These are phyloP conservation scores for Chloropsis hardwickii DNA, from an alignment of 2,113 vertebrate species.

Conservation along the genomic window DNA sequence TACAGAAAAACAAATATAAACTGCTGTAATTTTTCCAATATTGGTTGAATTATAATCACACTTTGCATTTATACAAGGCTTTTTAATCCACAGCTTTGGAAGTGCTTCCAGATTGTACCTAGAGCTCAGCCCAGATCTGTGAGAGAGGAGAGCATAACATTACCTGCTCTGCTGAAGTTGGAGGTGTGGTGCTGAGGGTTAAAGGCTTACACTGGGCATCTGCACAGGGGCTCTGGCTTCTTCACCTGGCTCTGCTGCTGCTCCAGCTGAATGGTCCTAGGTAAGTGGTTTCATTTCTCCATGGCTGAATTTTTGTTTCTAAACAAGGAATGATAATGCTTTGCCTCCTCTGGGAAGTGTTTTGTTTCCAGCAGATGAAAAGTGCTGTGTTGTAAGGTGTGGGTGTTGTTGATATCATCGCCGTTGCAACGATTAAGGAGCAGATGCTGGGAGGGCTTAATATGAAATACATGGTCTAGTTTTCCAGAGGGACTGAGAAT, in stretches of 20 bases:
- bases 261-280: not conserved
- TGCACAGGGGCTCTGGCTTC: not conserved
- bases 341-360: not conserved
- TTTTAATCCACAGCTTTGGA: slow-evolving; percentile 35
- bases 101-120: not conserved
- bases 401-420: not conserved
- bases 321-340: not conserved
- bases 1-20: slow-evolving; percentile 49
- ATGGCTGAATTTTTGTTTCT: not conserved
- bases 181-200: rapidly evolving
- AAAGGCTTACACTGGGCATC: not conserved
- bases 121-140: not conserved
- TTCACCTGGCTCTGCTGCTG: not conserved
- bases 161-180: not conserved
- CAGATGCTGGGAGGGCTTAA: not conserved
- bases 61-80: not conserved
- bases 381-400: not conserved
- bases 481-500: not conserved
- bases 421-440: rapidly evolving
- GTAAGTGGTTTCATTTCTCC: not conserved
- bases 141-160: not conserved
- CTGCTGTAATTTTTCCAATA: slow-evolving; percentile 43
- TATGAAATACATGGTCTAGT: not conserved
- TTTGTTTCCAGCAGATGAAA: not conserved
- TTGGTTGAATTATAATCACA: slow-evolving; percentile 16